These are phyloP conservation scores for Drosophila oshimai DNA, from an alignment of 1,140 invertebrate genomes.

Conservation along the genomic window DNA sequence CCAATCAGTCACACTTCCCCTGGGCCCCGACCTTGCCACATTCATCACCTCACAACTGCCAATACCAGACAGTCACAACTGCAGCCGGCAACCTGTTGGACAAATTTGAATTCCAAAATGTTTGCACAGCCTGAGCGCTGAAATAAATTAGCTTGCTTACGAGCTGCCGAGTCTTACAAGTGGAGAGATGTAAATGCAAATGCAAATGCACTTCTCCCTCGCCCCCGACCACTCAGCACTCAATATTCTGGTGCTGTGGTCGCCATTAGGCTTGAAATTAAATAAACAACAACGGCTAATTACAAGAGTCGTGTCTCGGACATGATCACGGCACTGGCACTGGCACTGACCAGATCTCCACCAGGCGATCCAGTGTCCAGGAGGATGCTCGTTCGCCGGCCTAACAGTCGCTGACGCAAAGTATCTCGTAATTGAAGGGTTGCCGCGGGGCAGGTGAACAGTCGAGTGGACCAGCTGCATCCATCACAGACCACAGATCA, in stretches of 20 bases:
- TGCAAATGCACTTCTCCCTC: slow-evolving; percentile 23
- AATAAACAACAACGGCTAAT: slow-evolving; percentile 69
- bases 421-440: slow-evolving; percentile 67
- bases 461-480: slow-evolving; percentile 22
- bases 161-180: slow-evolving; percentile 3
- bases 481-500: slow-evolving; percentile 23
- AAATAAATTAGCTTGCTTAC: slow-evolving; percentile 52
- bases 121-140: slow-evolving; percentile 58
- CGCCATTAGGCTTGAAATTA: slow-evolving; percentile 54
- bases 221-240: neutral
- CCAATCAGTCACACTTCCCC: neutral
- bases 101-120: slow-evolving; percentile 53
- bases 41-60: slow-evolving; percentile 26
- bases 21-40: slow-evolving; percentile 31
- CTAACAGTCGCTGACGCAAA: slow-evolving; percentile 70
- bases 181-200: slow-evolving; percentile 16
- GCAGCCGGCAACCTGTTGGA: slow-evolving; percentile 32
- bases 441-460: neutral
- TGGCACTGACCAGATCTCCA: neutral
- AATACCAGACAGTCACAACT: slow-evolving; percentile 13
- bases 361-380: neutral
- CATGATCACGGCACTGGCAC: slow-evolving; percentile 1
- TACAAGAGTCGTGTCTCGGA: slow-evolving; percentile 44
- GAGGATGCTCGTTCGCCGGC: slow-evolving; percentile 38
- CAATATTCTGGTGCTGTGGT: slow-evolving; percentile 17